Evolutionary conservation across 2,888 invertebrate genomes (phyloP), one percentile per base, ranked within the genome.

Genomic region (Eupithecia tripunctaria): DNA sequence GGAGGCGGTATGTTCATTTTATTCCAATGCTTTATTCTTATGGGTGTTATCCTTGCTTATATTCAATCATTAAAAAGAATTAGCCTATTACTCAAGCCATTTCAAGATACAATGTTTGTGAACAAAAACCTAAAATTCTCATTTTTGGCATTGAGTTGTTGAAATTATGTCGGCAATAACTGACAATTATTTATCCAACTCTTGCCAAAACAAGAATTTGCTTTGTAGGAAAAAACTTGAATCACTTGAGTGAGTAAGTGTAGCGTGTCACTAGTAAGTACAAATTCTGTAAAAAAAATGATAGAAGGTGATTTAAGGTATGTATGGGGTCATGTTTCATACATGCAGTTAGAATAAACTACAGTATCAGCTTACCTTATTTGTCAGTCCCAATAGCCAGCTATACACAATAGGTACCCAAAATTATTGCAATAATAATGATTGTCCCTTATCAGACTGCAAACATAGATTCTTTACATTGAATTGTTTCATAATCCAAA

Each of bases 1-100:
- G 88, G 92, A 59, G 73, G 74, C 7, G 74, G 74, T 74, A 69
- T 63, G 63, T 29, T 29, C 29, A 25, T 36, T 38, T 36, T 63
- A 10, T n/a, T 36, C 14, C 21, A 25, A 38, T 38, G 14, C 1
- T 36, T 4, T 36, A n/a, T 10, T 32, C 12, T n/a, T 29, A 63
- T 36, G 21, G 2, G n/a, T 12, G 21, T 36, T 7, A 32, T 8
- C 62, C 18, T 21, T 29, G 10, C 29, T 29, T 29, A 25, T 25
- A 21, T 51, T 56, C 36, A 36, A 36, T 36, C 8, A 36, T 36
- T 1, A 36, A 36, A n/a, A 36, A 36, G 36, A 8, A 36, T 36
- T 32, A 8, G 2, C 10, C 51, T 8, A 51, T 51, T n/a, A 21
- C 10, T 51, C 51, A 51, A 8, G 10, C n/a, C 2, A 7, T 51